Evolutionary conservation across 2,113 vertebrate genomes (phyloP).

Genomic region (Dendropsophus ebraccatus): DNA sequence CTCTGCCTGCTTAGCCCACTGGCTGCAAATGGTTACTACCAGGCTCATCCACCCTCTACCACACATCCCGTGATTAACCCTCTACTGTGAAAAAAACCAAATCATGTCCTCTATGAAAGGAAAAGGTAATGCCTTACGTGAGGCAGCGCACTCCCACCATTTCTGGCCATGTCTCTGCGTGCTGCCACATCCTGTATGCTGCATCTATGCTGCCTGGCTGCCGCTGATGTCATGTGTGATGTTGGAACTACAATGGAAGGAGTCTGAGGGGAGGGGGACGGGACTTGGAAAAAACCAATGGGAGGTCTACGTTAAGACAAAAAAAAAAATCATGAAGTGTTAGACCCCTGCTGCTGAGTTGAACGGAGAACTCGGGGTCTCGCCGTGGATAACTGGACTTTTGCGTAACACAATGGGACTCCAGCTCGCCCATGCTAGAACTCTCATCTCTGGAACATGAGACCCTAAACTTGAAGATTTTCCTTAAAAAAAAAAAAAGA

Average conservation of each 20-base stretch:
- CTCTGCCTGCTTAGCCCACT: slow-evolving; percentile 34
- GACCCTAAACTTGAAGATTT: slow-evolving; percentile 44
- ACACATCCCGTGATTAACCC: slow-evolving; percentile 4
- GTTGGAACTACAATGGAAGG: background rate
- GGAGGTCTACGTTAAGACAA: background rate
- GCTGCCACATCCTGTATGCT: slow-evolving; percentile 34
- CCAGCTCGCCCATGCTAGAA: background rate
- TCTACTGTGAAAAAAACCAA: slow-evolving; percentile 38
- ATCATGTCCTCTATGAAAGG: background rate
- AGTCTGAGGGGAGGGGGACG: background rate
- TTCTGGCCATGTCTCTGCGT: background rate
- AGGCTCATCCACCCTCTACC: background rate
- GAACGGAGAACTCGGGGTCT: slow-evolving; percentile 19
- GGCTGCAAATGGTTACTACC: slow-evolving; percentile 41
- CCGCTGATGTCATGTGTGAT: slow-evolving; percentile 19
- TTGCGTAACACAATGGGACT: background rate
- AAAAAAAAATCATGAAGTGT: background rate
- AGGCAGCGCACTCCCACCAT: background rate
- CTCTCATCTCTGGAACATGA: slow-evolving; percentile 42
- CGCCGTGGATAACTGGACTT: slow-evolving; percentile 20
- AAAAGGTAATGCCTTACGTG: background rate
- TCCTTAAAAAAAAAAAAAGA: background rate
- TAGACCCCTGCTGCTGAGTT: slow-evolving; percentile 47
- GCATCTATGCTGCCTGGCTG: slow-evolving; percentile 31
- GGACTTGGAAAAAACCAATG: background rate